phyloP scores from a whole-genome alignment of 2,888 invertebrate species.

The Scaptodrosophila latifasciaeformis region DNA sequence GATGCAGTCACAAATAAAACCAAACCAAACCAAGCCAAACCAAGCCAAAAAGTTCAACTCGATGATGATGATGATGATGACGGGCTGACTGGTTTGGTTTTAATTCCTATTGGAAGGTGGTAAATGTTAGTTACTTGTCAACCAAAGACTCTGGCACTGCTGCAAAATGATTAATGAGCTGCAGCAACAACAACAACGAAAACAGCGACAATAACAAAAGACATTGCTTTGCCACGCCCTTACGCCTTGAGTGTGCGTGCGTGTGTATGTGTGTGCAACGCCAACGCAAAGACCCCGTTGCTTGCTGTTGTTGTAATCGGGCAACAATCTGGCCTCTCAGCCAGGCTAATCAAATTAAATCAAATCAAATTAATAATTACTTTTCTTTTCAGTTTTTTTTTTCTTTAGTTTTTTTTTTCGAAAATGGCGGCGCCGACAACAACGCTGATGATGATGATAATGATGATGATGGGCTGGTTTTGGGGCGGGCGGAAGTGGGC shows the following conservation, averaged over 20 bases:
- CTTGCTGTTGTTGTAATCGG: conserved; percentile 36
- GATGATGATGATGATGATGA: conserved; percentile 8
- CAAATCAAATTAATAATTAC: conserved; percentile 69
- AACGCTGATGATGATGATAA: too few species aligned
- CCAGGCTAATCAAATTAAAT: conserved; percentile 63
- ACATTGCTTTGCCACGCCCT: background rate
- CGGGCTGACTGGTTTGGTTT: background rate
- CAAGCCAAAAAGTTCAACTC: too few species aligned
- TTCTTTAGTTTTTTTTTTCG: too few species aligned
- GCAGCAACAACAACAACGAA: conserved; percentile 27
- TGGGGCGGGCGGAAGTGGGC: conserved; percentile 39
- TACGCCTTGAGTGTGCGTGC: background rate
- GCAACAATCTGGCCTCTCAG: conserved; percentile 10
- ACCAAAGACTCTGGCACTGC: conserved; percentile 13
- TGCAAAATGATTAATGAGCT: conserved; percentile 65
- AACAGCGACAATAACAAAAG: conserved; percentile 18
- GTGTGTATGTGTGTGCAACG: conserved; percentile 13
- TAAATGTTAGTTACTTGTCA: conserved; percentile 28
- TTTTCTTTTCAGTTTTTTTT: too few species aligned
- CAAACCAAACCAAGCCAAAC: too few species aligned
- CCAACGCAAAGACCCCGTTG: conserved; percentile 31
- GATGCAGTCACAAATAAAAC: conserved; percentile 8
- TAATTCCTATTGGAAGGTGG: background rate
- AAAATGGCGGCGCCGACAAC: conserved; percentile 39
- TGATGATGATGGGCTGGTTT: background rate